Conservation (phyloP, 2,113 vertebrate genomes). For the Alethe diademata region DNA sequence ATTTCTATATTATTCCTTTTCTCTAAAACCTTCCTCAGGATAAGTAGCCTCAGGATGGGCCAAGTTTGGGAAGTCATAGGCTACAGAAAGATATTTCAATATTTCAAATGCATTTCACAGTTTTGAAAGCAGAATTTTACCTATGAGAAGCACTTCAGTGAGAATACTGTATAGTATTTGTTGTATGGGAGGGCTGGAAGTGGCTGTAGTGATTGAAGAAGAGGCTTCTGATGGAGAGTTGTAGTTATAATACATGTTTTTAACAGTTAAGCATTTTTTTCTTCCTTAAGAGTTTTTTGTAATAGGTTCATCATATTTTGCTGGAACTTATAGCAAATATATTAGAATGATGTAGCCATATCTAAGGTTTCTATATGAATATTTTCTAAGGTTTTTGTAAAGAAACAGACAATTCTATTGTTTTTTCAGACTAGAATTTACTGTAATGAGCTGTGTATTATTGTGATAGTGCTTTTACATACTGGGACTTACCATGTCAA, state of each 20-base stretch:
- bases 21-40: not conserved
- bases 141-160: not conserved
- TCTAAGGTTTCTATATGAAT: not conserved
- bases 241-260: not conserved
- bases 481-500: not conserved
- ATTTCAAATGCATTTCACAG: not conserved
- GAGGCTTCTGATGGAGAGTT: not conserved
- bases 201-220: not conserved
- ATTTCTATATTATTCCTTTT: not conserved
- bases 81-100: not conserved
- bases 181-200: not conserved
- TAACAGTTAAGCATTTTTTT: not conserved
- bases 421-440: not conserved
- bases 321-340: not conserved
- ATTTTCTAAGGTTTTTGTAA: not conserved
- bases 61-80: not conserved
- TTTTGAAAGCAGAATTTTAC: not conserved
- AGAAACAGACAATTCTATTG: not conserved
- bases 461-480: not conserved
- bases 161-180: not conserved
- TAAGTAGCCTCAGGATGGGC: not conserved
- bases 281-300: not conserved
- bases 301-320: not conserved
- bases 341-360: accelerated
- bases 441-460: not conserved